Conservation (phyloP, 2,797 vertebrate genomes). For the Malurus leucopterus region DNA sequence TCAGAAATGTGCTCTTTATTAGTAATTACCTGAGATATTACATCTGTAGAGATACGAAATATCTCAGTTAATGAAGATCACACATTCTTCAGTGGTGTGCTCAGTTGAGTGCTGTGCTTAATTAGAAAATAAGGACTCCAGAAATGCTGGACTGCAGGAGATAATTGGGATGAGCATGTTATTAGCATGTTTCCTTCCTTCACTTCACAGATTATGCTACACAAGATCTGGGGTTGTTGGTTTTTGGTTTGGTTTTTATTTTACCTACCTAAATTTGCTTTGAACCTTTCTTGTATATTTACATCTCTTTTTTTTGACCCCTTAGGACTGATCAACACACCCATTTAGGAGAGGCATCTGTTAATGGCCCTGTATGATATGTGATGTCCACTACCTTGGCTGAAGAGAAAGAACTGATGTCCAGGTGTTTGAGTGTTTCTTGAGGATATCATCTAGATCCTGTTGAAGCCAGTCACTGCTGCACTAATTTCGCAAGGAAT, state of each 20-base stretch:
- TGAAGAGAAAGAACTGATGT: conserved; percentile 76
- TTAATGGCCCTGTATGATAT: conserved; percentile 92
- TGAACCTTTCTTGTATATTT: not conserved
- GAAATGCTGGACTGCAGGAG: not conserved
- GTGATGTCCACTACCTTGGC: conserved; percentile 66
- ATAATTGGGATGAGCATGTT: not conserved
- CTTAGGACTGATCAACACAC: conserved; percentile 81
- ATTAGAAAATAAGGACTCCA: not conserved
- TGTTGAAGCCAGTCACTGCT: conserved; percentile 75
- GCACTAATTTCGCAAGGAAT: conserved; percentile 83
- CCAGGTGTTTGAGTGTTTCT: conserved; percentile 70
- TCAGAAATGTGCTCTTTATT: not conserved
- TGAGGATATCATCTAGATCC: conserved; percentile 71
- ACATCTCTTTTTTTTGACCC: not conserved
- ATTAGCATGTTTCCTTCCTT: not conserved
- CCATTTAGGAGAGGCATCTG: conserved; percentile 76
- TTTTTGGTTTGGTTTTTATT: not conserved
- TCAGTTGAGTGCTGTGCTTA: not conserved
- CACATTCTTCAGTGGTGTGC: not conserved
- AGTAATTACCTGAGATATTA: not conserved
- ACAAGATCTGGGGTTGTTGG: not conserved
- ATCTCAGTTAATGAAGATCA: not conserved
- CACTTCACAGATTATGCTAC: not conserved
- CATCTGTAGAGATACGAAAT: not conserved
- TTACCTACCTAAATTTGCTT: not conserved